Evolutionary conservation across 2,888 invertebrate genomes (phyloP), one percentile per base, ranked within the genome.

Genomic region (Pristionchus maxplancki): DNA sequence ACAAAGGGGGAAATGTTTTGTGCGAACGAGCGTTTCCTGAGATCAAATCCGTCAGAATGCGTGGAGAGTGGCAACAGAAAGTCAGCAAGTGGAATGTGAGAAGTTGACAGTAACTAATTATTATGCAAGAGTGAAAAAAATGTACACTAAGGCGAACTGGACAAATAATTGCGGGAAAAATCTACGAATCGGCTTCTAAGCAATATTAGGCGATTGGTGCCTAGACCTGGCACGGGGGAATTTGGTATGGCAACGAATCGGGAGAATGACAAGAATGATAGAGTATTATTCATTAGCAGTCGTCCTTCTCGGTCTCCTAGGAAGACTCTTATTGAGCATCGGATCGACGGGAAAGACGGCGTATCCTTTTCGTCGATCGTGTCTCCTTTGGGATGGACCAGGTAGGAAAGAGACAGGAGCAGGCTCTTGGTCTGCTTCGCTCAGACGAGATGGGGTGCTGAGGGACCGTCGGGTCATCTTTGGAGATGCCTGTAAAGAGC

Each of bases 321-420:
- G 93, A 5, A 93, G 90, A 4, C 93, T 93, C 85, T 93, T 93
- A 81, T 93, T 92, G 82, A 93, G 90, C 88, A 91, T 92, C 9
- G 91, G 90, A 86, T 93, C 92, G 1, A 90, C 90, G 0, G 93
- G 93, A 82, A 93, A 93, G 13, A 93, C 93, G 0, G 92, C 91
- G 84, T 93, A 93, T 6, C 91, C 92, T 88, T 91, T 92, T 44
- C 92, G 89, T n/a, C 91, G 89, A 78, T 89, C 86, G 17, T 89
- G 85, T 20, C 91, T 31, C 28, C 85, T 62, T n/a, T 85, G 85
- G 4, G 85, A 85, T 17, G 85, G 85, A 28, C 85, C 85, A 15
- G 48, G 40, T 13, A 48, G 48, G 40, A 28, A 62, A 17, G 85
- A 85, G 24, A 20, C 1, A 34, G 62, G 62, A 2, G 64, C 13